Conservation (phyloP, 2,113 vertebrate genomes). For the Gasterosteus nipponicus region DNA sequence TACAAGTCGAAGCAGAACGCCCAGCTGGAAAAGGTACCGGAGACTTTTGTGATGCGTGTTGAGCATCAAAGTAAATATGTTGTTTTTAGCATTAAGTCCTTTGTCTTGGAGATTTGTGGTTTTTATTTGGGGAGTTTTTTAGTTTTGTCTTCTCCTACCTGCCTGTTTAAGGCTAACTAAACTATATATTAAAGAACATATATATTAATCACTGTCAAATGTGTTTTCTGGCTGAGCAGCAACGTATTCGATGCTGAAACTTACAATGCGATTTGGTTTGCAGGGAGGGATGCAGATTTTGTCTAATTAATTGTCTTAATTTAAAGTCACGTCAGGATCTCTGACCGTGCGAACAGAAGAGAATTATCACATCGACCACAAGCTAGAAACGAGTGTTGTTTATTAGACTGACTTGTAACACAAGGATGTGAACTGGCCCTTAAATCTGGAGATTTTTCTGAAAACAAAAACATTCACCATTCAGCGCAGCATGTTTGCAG, state of each 20-base stretch:
- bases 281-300: background rate
- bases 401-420: background rate
- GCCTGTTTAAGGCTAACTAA: background rate
- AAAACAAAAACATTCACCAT: constrained; percentile 14
- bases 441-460: constrained; percentile 3
- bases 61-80: background rate
- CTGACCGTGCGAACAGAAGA: background rate
- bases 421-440: background rate
- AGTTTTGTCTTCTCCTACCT: background rate
- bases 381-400: background rate
- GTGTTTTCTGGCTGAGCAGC: background rate
- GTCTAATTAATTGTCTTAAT: constrained; percentile 1
- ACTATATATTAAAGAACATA: background rate
- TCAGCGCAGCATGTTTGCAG: constrained; percentile 8
- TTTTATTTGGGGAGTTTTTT: background rate
- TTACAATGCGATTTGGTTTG: background rate
- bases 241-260: background rate
- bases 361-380: background rate
- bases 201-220: background rate
- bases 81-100: background rate
- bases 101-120: background rate
- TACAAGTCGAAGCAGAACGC: constrained; percentile 99
- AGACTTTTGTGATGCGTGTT: background rate
- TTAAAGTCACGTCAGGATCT: background rate
- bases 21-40: constrained; percentile 94